Evolutionary conservation across 1,140 invertebrate genomes (phyloP).

Genomic region (Cotesia typhae): DNA sequence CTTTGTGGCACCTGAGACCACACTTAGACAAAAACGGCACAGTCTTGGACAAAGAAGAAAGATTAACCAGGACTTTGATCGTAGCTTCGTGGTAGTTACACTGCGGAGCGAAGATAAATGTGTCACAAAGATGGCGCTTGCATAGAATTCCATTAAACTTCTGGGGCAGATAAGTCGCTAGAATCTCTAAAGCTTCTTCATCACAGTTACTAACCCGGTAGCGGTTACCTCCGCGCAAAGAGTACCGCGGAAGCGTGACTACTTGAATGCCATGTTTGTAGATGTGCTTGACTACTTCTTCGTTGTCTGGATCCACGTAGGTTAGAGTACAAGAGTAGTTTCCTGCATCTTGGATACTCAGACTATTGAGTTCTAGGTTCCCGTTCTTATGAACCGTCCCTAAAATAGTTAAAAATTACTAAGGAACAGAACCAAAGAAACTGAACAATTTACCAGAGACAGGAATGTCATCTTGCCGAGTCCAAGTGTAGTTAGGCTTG

Average conservation of each 20-base stretch:
- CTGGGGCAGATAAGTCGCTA: conserved; percentile 47
- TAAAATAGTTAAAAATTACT: conserved; percentile 35
- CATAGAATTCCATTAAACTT: conserved; percentile 51
- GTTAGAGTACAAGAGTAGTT: conserved; percentile 57
- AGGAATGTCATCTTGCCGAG: conserved; percentile 46
- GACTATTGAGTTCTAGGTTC: conserved; percentile 50
- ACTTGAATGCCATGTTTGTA: conserved; percentile 52
- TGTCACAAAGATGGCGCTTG: conserved; percentile 47
- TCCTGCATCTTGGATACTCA: conserved; percentile 52
- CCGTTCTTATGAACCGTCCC: conserved; percentile 52
- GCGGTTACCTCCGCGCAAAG: conserved; percentile 48
- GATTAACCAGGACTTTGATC: conserved; percentile 48
- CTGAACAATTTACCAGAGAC: conserved; percentile 42
- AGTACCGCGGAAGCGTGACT: conserved; percentile 48
- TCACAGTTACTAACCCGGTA: conserved; percentile 50
- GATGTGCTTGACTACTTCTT: conserved; percentile 48
- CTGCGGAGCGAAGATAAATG: conserved; percentile 48
- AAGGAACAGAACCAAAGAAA: conserved; percentile 12
- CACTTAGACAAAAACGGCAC: conserved; percentile 49
- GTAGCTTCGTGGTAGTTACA: conserved; percentile 48
- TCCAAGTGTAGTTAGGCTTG: conserved; percentile 55
- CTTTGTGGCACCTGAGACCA: conserved; percentile 52
- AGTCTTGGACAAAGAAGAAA: conserved; percentile 48
- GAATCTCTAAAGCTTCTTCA: conserved; percentile 44
- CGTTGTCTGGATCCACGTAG: conserved; percentile 56